These are phyloP conservation scores for Pseudomugil gertrudae DNA, from an alignment of 2,797 vertebrate genomes.

Conservation along the genomic window DNA sequence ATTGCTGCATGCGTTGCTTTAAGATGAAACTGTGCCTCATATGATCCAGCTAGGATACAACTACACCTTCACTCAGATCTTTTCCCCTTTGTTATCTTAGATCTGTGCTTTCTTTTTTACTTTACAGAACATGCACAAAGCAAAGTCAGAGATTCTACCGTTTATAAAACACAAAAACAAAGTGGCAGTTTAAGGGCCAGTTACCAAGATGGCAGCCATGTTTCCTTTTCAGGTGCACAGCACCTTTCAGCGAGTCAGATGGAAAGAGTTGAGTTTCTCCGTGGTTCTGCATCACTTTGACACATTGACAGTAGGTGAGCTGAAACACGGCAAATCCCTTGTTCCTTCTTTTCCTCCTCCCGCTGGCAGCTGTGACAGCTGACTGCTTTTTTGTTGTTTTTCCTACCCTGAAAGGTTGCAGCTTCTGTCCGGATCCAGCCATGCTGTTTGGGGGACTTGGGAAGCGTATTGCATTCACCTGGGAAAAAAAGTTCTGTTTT, in stretches of 20 bases:
- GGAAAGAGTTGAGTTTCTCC: constrained; percentile 33
- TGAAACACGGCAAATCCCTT: constrained; percentile 46
- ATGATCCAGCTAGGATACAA: too few relatives aligned
- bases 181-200: neutral
- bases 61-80: too few relatives aligned
- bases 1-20: neutral
- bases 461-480: too few relatives aligned
- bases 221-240: constrained; percentile 15
- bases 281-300: constrained; percentile 42
- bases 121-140: neutral
- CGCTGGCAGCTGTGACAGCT: constrained; percentile 47
- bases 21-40: too few relatives aligned
- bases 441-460: too few relatives aligned
- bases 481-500: too few relatives aligned
- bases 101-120: too few relatives aligned
- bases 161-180: neutral
- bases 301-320: constrained; percentile 54
- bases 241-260: constrained; percentile 33
- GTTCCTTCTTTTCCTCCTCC: constrained; percentile 30
- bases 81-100: too few relatives aligned
- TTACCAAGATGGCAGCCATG: constrained; percentile 9
- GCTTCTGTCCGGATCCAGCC: constrained; percentile 18
- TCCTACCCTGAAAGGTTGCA: constrained; percentile 23
- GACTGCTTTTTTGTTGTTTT: constrained; percentile 17
- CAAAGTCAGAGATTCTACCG: neutral